Conservation (phyloP, 1,140 invertebrate species). For the Propsilocerus akamusi region DNA sequence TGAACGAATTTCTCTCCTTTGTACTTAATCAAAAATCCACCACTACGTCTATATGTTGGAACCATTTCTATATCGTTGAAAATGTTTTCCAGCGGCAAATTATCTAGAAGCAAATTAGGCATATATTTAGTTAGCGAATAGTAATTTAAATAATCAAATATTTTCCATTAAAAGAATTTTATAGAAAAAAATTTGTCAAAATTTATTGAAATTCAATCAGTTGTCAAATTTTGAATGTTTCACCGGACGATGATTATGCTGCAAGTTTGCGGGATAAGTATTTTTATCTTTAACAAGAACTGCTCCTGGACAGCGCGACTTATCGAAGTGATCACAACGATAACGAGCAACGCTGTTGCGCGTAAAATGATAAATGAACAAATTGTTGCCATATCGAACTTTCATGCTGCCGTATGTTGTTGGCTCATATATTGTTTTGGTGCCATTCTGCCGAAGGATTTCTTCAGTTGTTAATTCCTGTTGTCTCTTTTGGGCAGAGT, state of each 20-base stretch:
- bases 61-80: neutral
- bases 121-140: no score
- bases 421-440: neutral
- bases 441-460: neutral
- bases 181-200: neutral
- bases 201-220: neutral
- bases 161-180: neutral
- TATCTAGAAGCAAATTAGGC: neutral
- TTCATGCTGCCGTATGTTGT: neutral
- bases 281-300: neutral
- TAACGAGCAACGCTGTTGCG: neutral
- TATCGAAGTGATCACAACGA: neutral
- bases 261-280: neutral
- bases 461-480: neutral
- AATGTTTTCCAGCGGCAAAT: neutral
- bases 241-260: conserved; percentile 1
- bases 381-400: neutral
- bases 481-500: neutral
- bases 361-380: neutral
- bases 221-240: neutral
- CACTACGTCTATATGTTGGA: neutral
- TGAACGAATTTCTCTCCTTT: neutral
- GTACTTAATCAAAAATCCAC: neutral
- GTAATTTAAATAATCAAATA: no score
- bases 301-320: neutral